Evolutionary conservation across 2,888 invertebrate species (phyloP), one percentile per base, ranked within the genome.

Genomic region (Allolobophora icterica): DNA sequence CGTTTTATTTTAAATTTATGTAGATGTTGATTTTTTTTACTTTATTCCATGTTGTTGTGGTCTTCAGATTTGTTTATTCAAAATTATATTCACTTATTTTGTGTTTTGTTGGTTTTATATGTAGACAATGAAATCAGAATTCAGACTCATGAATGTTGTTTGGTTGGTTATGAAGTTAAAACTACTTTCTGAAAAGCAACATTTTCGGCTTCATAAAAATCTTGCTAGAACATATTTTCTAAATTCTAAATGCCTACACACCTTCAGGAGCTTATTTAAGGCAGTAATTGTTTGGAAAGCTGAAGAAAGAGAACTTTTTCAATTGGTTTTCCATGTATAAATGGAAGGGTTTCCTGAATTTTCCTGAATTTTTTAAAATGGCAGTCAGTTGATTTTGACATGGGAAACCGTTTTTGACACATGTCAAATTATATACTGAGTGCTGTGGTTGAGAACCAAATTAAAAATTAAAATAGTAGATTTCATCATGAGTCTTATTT

Each of bases 11-110:
- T n/a, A 71, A 30, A n/a, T 71, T 71, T 71, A n/a, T 71, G 71
- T n/a, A 11, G 71, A 71, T 71, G n/a, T 71, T n/a, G 71, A n/a
- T n/a, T n/a, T n/a, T 71, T n/a, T 71, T n/a, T 8, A 30, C n/a
- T 71, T 71, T 71, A 71, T 71, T 71, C 71, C 30, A 71, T 71
- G n/a, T 71, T 71, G 71, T 71, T 30, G 71, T 71, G 71, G 71
- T n/a, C 6, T 71, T 71, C 30, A 71, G 71, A 71, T 71, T 71
- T 71, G 71, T 71, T 71, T 71, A 71, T 71, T 71, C n/a, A n/a
- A n/a, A 71, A 71, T n/a, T 71, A n/a, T 71, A 17, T 71, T 71
- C 17, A 71, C n/a, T 71, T 71, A 71, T 71, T 58, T 71, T n/a
- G 6, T 30, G 71, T 71, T 71, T 30, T 71, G 71, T 71, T 71